Evolutionary conservation across 1,140 invertebrate species (phyloP), one percentile per base, ranked within the genome.

Genomic region (Anoplolepis gracilipes): DNA sequence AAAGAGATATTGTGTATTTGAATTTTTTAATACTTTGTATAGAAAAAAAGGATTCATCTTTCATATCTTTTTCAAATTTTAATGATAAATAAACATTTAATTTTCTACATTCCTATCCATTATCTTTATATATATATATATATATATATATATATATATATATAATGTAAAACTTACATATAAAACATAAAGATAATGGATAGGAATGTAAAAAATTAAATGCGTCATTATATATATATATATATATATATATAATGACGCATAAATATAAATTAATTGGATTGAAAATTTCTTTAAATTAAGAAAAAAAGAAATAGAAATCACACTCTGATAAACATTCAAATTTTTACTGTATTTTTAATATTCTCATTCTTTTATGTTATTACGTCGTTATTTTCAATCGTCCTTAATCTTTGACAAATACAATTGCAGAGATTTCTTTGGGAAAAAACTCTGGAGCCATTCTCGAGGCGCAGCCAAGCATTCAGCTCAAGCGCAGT

Each of bases 401-500:
- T 25, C 46, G 10, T 39, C 4, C 33, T 79, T 39, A 39, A 69
- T 16, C 19, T 53, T 53, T 19, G 30, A 53, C 16, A 59, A 59
- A 53, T 59, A 69, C 16, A 81, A 81, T 46, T 55, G 65, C 4
- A 42, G 33, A n/a, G 25, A 28, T 25, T 72, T 19, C 49, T 72
- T 46, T 46, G 67, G 67, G 78, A 82, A 82, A 79, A 59, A 82
- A 82, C 8, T 73, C 28, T 2, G 36, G 11, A 13, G 13, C 36
- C 36, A 72, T 81, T 81, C 78, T 82, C 25, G 36, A 19, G 13
- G 64, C 33, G 62, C 77, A 61, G 28, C 36, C 36, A 73, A 7
- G 67, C 78, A 42, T 73, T 73, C 53, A 49, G 55, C 28, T 82
- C 36, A 61, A 59, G 78, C 67, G 78, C 78, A 59, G 72, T 61